Evolutionary conservation across 2,888 invertebrate genomes (phyloP).

Genomic region (Erebia epiphron): DNA sequence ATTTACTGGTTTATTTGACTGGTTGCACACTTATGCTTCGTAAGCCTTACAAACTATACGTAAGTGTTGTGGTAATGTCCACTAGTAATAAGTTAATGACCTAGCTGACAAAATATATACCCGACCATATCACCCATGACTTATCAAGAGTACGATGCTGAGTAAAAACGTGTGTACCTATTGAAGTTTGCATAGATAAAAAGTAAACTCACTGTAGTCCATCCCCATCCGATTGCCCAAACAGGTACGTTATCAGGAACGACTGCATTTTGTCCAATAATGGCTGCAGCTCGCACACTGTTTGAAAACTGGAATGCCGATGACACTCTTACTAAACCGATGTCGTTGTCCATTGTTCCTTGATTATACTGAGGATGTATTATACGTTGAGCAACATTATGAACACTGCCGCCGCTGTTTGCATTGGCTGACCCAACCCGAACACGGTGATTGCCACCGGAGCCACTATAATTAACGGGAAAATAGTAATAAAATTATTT

Average conservation of each 20-base stretch:
- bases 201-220: conserved; percentile 19
- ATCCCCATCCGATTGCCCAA: conserved; percentile 59
- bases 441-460: conserved; percentile 38
- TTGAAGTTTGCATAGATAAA: neutral
- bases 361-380: conserved; percentile 46
- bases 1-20: too few species aligned
- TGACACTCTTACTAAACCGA: conserved; percentile 49
- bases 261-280: conserved; percentile 51
- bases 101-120: too few species aligned
- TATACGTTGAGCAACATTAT: conserved; percentile 35
- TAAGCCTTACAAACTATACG: too few species aligned
- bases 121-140: too few species aligned
- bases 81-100: too few species aligned
- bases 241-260: conserved; percentile 51
- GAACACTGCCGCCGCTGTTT: conserved; percentile 46
- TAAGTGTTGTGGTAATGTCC: too few species aligned
- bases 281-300: conserved; percentile 44
- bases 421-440: conserved; percentile 49
- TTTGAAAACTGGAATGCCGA: conserved; percentile 38
- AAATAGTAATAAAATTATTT: neutral
- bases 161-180: too few species aligned
- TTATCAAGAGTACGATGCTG: too few species aligned
- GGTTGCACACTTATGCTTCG: too few species aligned
- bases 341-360: conserved; percentile 48
- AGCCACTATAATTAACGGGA: neutral